Conservation (phyloP, 92 coral and sea anemone genomes). For the Parazoanthus swiftii region DNA sequence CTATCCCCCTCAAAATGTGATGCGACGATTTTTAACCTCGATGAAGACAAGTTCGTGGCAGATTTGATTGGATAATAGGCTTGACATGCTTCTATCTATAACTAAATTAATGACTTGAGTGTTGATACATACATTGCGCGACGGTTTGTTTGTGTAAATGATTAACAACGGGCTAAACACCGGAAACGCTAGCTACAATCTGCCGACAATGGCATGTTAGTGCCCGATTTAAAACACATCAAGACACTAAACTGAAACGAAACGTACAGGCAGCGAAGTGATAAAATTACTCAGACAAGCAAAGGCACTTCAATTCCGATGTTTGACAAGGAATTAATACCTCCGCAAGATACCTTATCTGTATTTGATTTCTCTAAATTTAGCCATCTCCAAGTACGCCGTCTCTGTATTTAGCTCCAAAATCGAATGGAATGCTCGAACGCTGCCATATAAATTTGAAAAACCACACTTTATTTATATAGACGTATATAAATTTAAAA, state of each 20-base stretch:
- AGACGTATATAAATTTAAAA: not conserved
- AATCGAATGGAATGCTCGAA: not conserved
- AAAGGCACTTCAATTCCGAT: not conserved
- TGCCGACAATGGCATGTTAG: constrained; percentile 33
- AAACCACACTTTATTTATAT: not conserved
- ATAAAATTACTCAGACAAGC: not conserved
- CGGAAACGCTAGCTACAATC: constrained; percentile 57
- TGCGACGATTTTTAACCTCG: constrained; percentile 42
- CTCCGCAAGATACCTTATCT: not conserved
- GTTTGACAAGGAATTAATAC: not conserved
- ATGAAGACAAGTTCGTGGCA: constrained; percentile 37
- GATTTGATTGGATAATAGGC: constrained; percentile 66
- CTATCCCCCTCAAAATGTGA: constrained; percentile 29
- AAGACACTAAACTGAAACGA: not conserved
- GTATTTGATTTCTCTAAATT: not conserved
- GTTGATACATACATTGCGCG: constrained; percentile 70
- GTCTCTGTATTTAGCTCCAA: not conserved
- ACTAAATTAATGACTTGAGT: constrained; percentile 61
- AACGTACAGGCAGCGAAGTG: not conserved
- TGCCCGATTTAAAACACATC: constrained; percentile 14
- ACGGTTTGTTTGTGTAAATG: constrained; percentile 77
- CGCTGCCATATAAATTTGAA: not conserved
- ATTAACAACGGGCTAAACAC: constrained; percentile 83
- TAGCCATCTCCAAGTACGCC: not conserved
- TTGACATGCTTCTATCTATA: constrained; percentile 68